Base-by-base conservation (phyloP, 2,888 invertebrate genomes). In the Actias luna region DNA sequence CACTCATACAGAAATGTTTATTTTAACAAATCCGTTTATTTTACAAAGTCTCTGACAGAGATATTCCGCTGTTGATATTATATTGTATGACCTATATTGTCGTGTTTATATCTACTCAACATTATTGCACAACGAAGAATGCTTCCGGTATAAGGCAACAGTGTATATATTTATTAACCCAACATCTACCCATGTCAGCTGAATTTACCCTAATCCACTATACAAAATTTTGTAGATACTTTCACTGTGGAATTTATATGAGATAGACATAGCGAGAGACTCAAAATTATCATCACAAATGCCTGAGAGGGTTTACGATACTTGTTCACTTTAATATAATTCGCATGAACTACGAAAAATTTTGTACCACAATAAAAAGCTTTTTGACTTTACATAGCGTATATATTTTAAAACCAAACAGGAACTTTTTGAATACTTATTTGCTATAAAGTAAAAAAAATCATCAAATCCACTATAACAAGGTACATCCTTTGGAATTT, bases 191-290 rank as follows among this genome's bases (percentile, higher is more conserved):
- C 46, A 50, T 50, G 46, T 50, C 46, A 25, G 25, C 46, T 12
- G 46, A 50, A 50, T 50, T 50, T 50, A 50, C 25, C 46, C 46
- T 50, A 50, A 50, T 50, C 46, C 25, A 50, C 46, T 10, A 50
- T 25, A 50, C 12, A 50, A 25, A 22, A 50, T 50, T 50, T 50
- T 50, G 22, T 8, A 50, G 46, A 50, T 50, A 16, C 25, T 50
- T 25, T 12, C 22, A 50, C 25, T 12, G 22, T 12, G 46, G 46
- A 50, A 50, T 50, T 50, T 50, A 22, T 50, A 50, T 50, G 22
- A 50, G 25, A 50, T 50, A 50, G 46, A 46, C 46, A 25, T 46
- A 50, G 22, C 2, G 46, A 50, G 46, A 50, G 10, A 50, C 46
- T 50, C 46, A 46, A 46, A 46, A 8, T 12, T 46, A 2, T 50